Evolutionary conservation across 1,140 invertebrate genomes (phyloP), one percentile per base, ranked within the genome.

Genomic region (Drosophila nigromelanica): DNA sequence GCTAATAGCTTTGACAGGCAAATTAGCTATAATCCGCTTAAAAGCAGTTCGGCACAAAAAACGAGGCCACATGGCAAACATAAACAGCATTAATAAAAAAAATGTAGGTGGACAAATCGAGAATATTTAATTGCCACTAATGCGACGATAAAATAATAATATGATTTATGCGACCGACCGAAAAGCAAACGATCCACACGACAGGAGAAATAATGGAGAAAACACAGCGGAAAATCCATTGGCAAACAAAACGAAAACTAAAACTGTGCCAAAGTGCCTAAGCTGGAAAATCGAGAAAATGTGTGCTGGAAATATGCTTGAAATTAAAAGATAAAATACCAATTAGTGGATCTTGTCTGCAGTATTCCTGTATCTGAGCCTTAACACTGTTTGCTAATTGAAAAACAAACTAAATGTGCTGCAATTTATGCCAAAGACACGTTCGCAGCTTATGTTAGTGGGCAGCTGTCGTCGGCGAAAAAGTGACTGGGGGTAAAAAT

Each of bases 261-360:
- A 50, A 33, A 7, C n/a, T 14, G n/a, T 37, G 43, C 12, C 15
- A 37, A 35, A 69, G 30, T 30, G 52, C 40, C 39, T 37, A 24
- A 58, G 43, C 50, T 35, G 30, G 8, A 15, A 27, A 42, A 27
- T 45, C 24, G 30, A 48, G 50, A 54, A 60, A 69, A 35, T 56
- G 72, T 85, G 52, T 82, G 71, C 62, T 74, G 51, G 64, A 86
- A 85, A 85, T 87, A 48, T 82, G 70, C 66, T 74, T 52, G 64
- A 86, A 85, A 85, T 89, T 87, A 89, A 89, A 79, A 87, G 82
- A 87, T 87, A 89, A 87, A 87, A 87, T 76, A 82, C 39, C 83
- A 87, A 87, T 87, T 87, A 87, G 82, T 89, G 82, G 63, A 58
- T 62, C 40, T 69, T 51, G 35, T 58, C 67, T 67, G 37, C 47